phyloP scores from a whole-genome alignment of 2,113 vertebrate species.

The Puntigrus tetrazona region DNA sequence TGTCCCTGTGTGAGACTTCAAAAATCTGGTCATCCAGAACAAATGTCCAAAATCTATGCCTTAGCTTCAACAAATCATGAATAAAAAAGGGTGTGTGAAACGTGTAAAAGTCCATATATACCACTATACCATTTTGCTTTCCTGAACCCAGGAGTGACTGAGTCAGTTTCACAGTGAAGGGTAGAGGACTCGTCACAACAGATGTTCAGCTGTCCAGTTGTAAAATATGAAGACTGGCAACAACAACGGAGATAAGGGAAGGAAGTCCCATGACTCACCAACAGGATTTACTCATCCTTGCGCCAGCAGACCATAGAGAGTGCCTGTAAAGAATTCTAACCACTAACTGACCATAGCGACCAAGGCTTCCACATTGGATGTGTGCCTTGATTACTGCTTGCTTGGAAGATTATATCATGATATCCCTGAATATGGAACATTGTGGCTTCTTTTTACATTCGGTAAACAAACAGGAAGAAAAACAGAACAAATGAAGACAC shows the following conservation, averaged over 20 bases:
- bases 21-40: not conserved
- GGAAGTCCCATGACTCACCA: conserved; percentile 44
- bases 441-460: not conserved
- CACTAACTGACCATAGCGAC: conserved; percentile 1
- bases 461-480: not conserved
- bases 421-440: conserved; percentile 10
- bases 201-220: conserved; percentile 45
- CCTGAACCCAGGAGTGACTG: conserved; percentile 29
- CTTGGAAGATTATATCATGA: not conserved
- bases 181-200: conserved; percentile 27
- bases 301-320: not conserved
- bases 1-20: not conserved
- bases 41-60: not conserved
- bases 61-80: not conserved
- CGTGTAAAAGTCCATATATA: not conserved
- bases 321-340: conserved; percentile 19
- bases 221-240: conserved; percentile 35
- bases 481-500: not conserved
- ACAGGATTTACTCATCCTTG: conserved; percentile 30
- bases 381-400: not conserved
- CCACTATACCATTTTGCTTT: not conserved
- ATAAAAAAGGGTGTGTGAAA: not conserved
- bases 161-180: conserved; percentile 29
- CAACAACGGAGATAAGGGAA: conserved; percentile 44
- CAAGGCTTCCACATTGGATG: not conserved